Evolutionary conservation across 2,113 vertebrate species (phyloP), one percentile per base, ranked within the genome.

Genomic region (Entomyzon cyanotis): DNA sequence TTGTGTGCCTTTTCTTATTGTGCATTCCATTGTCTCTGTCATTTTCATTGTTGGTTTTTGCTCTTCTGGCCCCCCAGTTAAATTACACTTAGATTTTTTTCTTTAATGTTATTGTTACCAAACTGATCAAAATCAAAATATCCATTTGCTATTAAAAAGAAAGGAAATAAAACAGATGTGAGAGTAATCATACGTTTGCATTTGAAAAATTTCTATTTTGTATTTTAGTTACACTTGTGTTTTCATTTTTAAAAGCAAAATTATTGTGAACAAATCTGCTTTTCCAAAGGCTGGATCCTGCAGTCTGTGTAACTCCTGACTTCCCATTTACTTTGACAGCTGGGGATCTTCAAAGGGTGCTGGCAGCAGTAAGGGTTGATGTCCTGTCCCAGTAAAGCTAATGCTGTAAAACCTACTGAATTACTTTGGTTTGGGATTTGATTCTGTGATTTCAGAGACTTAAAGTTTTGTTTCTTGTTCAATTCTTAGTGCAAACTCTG

Each of bases 11-110:
- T 84, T 93, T 96, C 95, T 89, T 93, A 69, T 83, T 95, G 94
- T 64, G 7, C 75, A 90, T 93, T 89, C 39, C 47, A 24, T 96
- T 95, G 94, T 97, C 94, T 89, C 90, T 96, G 44, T 97, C 93
- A 85, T 90, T 97, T 95, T 95, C 87, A 60, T 79, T 90, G 79
- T 89, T 77, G 47, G 65, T 76, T 90, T 97, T 96, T 88, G 80
- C 83, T 71, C 84, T 70, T 82, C 63, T 68, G 58, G 53, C 16
- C 87, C 41, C 58, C 25, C n/a, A 58, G 62, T 83, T 87, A 93
- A 96, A 89, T 56, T 80, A 56, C 28, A 69, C 30, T 58, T 64
- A 83, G 20, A 4, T 71, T 86, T 69, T 64, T 74, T 74, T 25
- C 12, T 89, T 80, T 89, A 71, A 64, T 84, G 65, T 67, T 92